Percentiles rank a stretch among this genome's conserved stretches.
phyloP scores from a whole-genome alignment of 2,888 invertebrate species.

The Calliopum simillimum region DNA sequence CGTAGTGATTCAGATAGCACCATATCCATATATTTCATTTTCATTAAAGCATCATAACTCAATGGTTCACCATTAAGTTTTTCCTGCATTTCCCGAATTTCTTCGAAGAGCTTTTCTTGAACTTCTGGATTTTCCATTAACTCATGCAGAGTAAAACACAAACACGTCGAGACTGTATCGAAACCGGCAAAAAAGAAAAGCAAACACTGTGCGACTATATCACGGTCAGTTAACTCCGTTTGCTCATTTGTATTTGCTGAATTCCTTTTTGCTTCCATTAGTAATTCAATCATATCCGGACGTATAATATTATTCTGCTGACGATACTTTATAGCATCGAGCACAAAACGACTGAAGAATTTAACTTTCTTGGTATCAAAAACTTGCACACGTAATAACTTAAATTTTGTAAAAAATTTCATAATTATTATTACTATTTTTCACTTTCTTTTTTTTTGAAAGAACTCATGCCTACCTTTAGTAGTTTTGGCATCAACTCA shows the following conservation, averaged over 20 bases:
- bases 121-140: constrained; percentile 71
- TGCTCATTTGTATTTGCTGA: constrained; percentile 46
- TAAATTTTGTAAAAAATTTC: constrained; percentile 39
- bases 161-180: constrained; percentile 64
- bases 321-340: constrained; percentile 65
- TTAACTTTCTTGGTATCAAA: constrained; percentile 46
- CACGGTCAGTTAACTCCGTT: constrained; percentile 65
- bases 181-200: constrained; percentile 72
- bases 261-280: constrained; percentile 68
- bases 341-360: constrained; percentile 65
- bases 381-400: constrained; percentile 41
- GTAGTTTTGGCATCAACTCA: constrained; percentile 40
- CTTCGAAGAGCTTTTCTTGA: constrained; percentile 69
- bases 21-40: constrained; percentile 72
- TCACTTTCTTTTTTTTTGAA: neutral
- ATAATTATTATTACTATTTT: neutral
- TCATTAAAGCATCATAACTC: constrained; percentile 69
- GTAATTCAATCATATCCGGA: constrained; percentile 70
- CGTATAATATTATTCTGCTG: constrained; percentile 64
- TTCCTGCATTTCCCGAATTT: constrained; percentile 68
- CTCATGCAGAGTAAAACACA: constrained; percentile 71
- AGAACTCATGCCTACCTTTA: constrained; percentile 50
- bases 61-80: constrained; percentile 67
- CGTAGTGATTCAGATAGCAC: constrained; percentile 69
- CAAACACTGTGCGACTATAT: constrained; percentile 71